Evolutionary conservation across 2,888 invertebrate genomes (phyloP), one percentile per base, ranked within the genome.

Genomic region (Oscheius myriophilus): DNA sequence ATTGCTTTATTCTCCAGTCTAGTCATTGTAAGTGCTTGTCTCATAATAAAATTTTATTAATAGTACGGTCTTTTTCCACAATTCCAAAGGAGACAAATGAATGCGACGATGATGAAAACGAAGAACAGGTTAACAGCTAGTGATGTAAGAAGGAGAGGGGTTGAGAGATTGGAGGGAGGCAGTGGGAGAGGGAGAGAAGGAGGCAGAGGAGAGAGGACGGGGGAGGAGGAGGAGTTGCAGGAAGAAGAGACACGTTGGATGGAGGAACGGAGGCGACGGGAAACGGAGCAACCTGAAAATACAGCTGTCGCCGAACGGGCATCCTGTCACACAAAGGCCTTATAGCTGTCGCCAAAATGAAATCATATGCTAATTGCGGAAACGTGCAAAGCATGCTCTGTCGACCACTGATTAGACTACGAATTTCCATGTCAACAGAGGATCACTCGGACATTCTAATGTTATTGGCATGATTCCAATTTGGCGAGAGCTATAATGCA

Each of bases 271-370:
- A 55, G 57, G 7, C 45, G 45, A 46, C 57, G 52, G 9, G 52
- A 66, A 16, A 55, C 58, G 3, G 66, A 66, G 26, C 66, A 66
- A 11, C 57, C 66, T 65, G 4, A 45, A 42, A 41, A n/a, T n/a
- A n/a, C n/a, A n/a, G n/a, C n/a, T n/a, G n/a, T n/a, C n/a, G n/a
- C n/a, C n/a, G n/a, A n/a, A n/a, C n/a, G n/a, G n/a, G n/a, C n/a
- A n/a, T n/a, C n/a, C n/a, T n/a, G n/a, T n/a, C n/a, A n/a, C n/a
- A n/a, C n/a, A n/a, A n/a, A n/a, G n/a, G n/a, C n/a, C n/a, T n/a
- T n/a, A n/a, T n/a, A n/a, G n/a, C n/a, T n/a, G n/a, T n/a, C n/a
- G n/a, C n/a, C n/a, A n/a, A n/a, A n/a, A n/a, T n/a, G n/a, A n/a
- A n/a, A n/a, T n/a, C n/a, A n/a, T n/a, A n/a, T n/a, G n/a, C n/a